These are phyloP conservation scores for Eretmocerus hayati DNA, from an alignment of 2,888 invertebrate genomes.

Conservation along the genomic window DNA sequence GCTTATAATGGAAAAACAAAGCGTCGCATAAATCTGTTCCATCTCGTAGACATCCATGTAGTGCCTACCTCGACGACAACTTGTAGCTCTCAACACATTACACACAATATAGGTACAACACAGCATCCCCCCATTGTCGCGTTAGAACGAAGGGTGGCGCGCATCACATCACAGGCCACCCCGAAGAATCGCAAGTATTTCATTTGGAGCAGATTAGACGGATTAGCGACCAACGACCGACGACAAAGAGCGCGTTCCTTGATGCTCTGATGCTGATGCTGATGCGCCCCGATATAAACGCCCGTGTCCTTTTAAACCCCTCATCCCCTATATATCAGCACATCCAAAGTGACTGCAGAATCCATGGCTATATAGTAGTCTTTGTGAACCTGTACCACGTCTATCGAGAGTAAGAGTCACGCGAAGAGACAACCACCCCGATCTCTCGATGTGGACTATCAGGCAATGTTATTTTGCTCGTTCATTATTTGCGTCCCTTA, in stretches of 20 bases:
- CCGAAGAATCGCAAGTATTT: slow-evolving; percentile 45
- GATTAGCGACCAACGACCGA: slow-evolving; percentile 42
- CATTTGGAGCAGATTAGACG: slow-evolving; percentile 47
- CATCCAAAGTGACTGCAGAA: slow-evolving; percentile 28
- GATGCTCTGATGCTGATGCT: too few relatives aligned
- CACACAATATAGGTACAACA: too few relatives aligned
- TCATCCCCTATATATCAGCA: slow-evolving; percentile 19
- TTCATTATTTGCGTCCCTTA: slow-evolving; percentile 20
- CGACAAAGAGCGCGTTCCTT: slow-evolving; percentile 18
- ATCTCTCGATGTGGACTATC: neutral
- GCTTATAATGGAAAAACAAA: too few relatives aligned
- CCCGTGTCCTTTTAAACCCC: neutral
- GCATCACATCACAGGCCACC: too few relatives aligned
- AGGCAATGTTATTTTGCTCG: slow-evolving; percentile 10
- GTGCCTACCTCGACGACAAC: too few relatives aligned
- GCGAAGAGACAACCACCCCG: neutral
- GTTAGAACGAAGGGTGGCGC: too few relatives aligned
- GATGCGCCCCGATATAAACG: too few relatives aligned
- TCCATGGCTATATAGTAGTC: too few relatives aligned
- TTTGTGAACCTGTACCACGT: neutral
- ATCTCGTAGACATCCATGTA: too few relatives aligned
- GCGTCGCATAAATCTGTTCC: too few relatives aligned
- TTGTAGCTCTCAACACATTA: too few relatives aligned
- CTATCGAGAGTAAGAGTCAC: neutral
- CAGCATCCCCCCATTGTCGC: too few relatives aligned